A percentile compares a stretch with the other conserved stretches of the same genome.
These are phyloP conservation scores for Alethe diademata DNA, from an alignment of 2,113 vertebrate species.

Conservation along the genomic window DNA sequence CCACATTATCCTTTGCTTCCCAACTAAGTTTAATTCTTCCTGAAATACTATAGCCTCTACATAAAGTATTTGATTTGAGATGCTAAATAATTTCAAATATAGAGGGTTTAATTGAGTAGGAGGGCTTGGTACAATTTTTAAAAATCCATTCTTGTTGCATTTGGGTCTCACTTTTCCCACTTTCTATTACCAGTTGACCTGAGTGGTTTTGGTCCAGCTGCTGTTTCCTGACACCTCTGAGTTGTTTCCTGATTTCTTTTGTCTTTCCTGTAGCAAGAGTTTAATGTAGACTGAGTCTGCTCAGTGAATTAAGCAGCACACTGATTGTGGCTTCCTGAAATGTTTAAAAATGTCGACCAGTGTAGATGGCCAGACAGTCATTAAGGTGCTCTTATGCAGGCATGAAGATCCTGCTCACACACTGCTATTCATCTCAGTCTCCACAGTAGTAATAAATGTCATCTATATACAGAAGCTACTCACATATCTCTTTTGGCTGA, in stretches of 20 bases:
- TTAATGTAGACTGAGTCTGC: neutral
- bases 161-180: neutral
- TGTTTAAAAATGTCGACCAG: neutral
- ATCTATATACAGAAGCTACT: slow-evolving; percentile 72
- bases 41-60: neutral
- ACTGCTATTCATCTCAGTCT: slow-evolving; percentile 38
- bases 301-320: neutral
- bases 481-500: slow-evolving; percentile 69
- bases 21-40: neutral
- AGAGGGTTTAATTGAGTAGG: neutral
- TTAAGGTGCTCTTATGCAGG: neutral
- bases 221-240: neutral
- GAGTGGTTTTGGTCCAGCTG: neutral
- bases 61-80: neutral
- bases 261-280: neutral
- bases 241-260: neutral
- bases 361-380: neutral
- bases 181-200: neutral
- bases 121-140: neutral
- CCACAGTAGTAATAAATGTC: slow-evolving; percentile 65
- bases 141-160: neutral
- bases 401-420: neutral
- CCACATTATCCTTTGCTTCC: neutral
- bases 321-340: neutral
- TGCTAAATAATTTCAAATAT: neutral